phyloP scores from a whole-genome alignment of 2,888 invertebrate genomes.

The Aphrophora alni region DNA sequence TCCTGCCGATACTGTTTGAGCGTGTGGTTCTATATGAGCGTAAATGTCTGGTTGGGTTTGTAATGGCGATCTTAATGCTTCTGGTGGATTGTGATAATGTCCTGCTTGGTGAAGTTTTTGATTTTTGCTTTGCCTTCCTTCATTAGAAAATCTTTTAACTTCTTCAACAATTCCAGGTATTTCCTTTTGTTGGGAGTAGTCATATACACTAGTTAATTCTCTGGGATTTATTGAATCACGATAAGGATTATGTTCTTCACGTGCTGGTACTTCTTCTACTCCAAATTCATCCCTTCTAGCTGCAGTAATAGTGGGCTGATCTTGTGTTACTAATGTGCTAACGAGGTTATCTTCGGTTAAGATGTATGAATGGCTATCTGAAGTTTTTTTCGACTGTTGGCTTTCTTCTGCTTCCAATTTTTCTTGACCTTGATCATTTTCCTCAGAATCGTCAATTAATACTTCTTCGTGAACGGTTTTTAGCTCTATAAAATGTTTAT shows the following conservation, averaged over 20 bases:
- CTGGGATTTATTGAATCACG: not conserved
- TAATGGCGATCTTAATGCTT: constrained; percentile 17
- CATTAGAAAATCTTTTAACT: not conserved
- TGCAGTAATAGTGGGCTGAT: constrained; percentile 44
- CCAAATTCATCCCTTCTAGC: constrained; percentile 50
- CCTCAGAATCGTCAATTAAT: not conserved
- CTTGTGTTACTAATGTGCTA: constrained; percentile 39
- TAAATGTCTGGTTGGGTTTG: not conserved
- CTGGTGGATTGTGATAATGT: constrained; percentile 27
- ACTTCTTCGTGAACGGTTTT: not conserved
- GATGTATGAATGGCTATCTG: not conserved
- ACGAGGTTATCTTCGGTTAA: constrained; percentile 20
- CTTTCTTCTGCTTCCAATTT: not conserved
- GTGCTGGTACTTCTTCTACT: constrained; percentile 48
- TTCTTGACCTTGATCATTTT: not conserved
- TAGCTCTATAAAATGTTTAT: not conserved
- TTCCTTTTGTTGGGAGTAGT: constrained; percentile 17
- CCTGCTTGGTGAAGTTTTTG: not conserved
- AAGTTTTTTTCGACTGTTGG: not conserved
- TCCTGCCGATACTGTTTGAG: not conserved
- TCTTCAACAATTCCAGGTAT: constrained; percentile 26
- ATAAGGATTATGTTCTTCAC: constrained; percentile 12
- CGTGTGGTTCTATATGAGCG: not conserved
- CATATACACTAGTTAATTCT: not conserved
- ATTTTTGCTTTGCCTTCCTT: not conserved